Evolutionary conservation across 2,888 invertebrate genomes (phyloP).

Genomic region (Scaptomyza caliginosa): DNA sequence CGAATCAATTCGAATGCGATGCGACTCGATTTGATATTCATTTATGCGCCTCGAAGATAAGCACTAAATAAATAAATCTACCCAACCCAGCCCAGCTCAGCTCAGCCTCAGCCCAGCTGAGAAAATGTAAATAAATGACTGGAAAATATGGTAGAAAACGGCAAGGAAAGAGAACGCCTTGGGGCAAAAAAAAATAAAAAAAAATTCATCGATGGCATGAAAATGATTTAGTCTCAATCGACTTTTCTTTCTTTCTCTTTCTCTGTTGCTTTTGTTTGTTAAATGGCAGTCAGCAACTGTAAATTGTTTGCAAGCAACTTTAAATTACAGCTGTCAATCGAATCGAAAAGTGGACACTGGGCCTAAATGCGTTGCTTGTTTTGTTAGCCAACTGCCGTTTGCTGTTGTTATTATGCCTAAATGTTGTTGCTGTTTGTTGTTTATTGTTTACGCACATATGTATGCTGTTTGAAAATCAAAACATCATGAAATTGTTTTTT

Average conservation of each 20-base stretch:
- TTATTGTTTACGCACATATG: conserved; percentile 67
- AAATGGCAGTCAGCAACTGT: conserved; percentile 41
- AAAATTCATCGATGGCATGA: conserved; percentile 41
- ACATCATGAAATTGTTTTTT: conserved; percentile 79
- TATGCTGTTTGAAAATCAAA: conserved; percentile 72
- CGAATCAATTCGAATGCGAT: conserved; percentile 65
- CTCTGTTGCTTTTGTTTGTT: neutral
- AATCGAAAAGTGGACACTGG: conserved; percentile 37
- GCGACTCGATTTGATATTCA: conserved; percentile 71
- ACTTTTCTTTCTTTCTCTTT: neutral
- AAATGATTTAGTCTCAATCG: conserved; percentile 34
- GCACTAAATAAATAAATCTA: conserved; percentile 76
- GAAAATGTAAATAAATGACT: conserved; percentile 77
- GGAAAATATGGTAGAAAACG: conserved; percentile 62
- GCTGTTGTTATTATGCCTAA: neutral
- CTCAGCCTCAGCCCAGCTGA: conserved; percentile 7
- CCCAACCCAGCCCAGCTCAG: neutral
- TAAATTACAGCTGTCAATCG: conserved; percentile 73
- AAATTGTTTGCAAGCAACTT: conserved; percentile 56
- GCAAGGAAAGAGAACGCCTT: conserved; percentile 1
- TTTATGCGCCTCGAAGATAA: conserved; percentile 76
- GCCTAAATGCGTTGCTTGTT: conserved; percentile 21
- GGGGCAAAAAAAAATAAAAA: conserved; percentile 41
- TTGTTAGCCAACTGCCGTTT: conserved; percentile 2
- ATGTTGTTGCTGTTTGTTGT: conserved; percentile 2